Base-by-base conservation (phyloP, 1,140 invertebrate species). In the Carcinoscorpius rotundicauda region DNA sequence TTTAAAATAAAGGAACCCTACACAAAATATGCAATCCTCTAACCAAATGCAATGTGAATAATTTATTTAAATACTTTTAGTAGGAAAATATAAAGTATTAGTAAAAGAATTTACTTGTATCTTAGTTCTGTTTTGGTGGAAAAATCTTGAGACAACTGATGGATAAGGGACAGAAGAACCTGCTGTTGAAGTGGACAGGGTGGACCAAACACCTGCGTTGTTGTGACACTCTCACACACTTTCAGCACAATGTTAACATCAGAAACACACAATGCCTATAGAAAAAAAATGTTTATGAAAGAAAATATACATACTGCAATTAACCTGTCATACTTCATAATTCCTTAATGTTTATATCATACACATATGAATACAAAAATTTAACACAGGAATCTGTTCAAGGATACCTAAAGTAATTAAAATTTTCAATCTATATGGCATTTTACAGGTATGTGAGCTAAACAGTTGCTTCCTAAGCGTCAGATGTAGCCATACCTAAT, bases 121-220 rank as follows among this genome's bases (percentile, higher is more conserved):
- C 95, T 96, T 4, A 93, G 80, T 71, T 90, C 88, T n/a, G 89
- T 91, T 72, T 92, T 84, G 63, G 85, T 82, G 50, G 81, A 81
- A 75, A 97, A 83, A 76, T 96, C 91, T 3, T 88, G 86, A 4
- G 90, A 88, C 4, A 97, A 82, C 75, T 97, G 93, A 76, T 95
- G 91, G 68, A 97, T 89, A 3, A 97, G 81, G 1, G 92, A 94
- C 50, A 97, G 79, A 61, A 97, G 80, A 55, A 95, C 90, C 70
- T 88, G 87, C 73, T 93, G 91, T 63, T 86, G 85, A 9, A 92
- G 77, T 9, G 84, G 81, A 74, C 85, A 88, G 3, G 84, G 82
- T 5, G 72, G 75, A 51, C 73, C 73, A 78, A 97, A 95, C 10
- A 95, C 85, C 68, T 83, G 80, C 5, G 82, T 78, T 0, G 86